Base-by-base conservation (phyloP, 1,140 invertebrate species). In the Leptonema lineaticorne region DNA sequence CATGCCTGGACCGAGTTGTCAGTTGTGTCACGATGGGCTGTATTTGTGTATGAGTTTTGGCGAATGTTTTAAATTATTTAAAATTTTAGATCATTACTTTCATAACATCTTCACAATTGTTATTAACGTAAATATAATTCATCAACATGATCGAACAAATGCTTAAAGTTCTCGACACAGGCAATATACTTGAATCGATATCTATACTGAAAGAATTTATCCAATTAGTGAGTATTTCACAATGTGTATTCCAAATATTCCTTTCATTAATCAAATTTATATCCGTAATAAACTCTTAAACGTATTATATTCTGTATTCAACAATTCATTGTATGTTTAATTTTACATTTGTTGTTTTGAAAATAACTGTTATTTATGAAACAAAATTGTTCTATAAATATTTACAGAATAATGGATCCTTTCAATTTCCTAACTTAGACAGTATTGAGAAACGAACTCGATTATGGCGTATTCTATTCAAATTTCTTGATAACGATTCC, bases 401-500 rank as follows among this genome's bases (percentile, higher is more conserved):
- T 8, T 59, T 82, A 57, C 75, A 83, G 80, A 82, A 81, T 76
- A 75, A 76, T 71, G 76, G 75, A 67, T 71, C 70, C 6, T 82
- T 81, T 69, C 70, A 71, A 27, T 83, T 83, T 75, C 76, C 78
- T 5, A 74, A 74, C 74, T 71, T 83, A 58, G 71, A 73, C 63
- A 69, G 75, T 28, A 76, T 78, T 63, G 78, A 77, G 65, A 74
- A 75, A 56, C 69, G 80, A 70, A 73, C 77, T 46, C 70, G 76
- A 4, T 64, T 82, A 24, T 82, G 81, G 81, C 76, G 79, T n/a
- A 74, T 77, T 16, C 67, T 82, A 45, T 81, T 82, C 73, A 75
- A 80, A 62, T 76, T 76, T 65, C 71, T 83, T 16, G 77, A 81
- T 63, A 76, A 78, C 29, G 74, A 75, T 58, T 64, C 74, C 5